Base-by-base conservation (phyloP, 2,888 invertebrate genomes). In the Limnephilus rhombicus region DNA sequence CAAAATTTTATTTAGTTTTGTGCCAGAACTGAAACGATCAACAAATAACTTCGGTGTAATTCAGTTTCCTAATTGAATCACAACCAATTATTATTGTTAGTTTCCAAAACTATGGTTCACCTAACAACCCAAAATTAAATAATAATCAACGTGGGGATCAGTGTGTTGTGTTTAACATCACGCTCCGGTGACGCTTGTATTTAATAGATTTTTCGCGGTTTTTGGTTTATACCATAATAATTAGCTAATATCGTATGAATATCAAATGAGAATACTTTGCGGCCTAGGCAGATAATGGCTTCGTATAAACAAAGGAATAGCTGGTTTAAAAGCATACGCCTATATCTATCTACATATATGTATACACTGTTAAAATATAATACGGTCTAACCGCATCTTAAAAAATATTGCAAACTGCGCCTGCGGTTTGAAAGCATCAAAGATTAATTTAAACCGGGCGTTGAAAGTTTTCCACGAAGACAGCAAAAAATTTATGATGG, bases 301-400 rank as follows among this genome's bases (percentile, higher is more conserved):
- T 85, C 37, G 85, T 85, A 37, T 45, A 85, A 85, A 85, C 85
- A 85, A 85, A 85, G 45, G 85, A 45, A 85, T 41, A n/a, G 85
- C 85, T 45, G 34, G 18, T 83, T 83, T 83, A 83, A 83, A 34
- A n/a, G 24, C 85, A 85, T 4, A 24, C n/a, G 41, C 85, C 18
- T 45, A 41, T 85, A 85, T 45, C 13, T 85, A 83, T 18, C 13
- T 85, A 83, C 5, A 15, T n/a, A 41, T 29, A 45, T 85, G 0
- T 45, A 34, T 83, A 15, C 12, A 81, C 29, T 83, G 83, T 83
- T 34, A 18, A 34, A 83, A 53, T 53, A 53, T 53, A 83, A 83
- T 34, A 34, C 83, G 24, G 37, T 83, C 83, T 13, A 34, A 83
- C 83, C 83, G 9, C 83, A 83, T 5, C 83, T 15, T 83, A 83